Base-by-base conservation (phyloP, 2,113 vertebrate species). In the Pituophis catenifer region DNA sequence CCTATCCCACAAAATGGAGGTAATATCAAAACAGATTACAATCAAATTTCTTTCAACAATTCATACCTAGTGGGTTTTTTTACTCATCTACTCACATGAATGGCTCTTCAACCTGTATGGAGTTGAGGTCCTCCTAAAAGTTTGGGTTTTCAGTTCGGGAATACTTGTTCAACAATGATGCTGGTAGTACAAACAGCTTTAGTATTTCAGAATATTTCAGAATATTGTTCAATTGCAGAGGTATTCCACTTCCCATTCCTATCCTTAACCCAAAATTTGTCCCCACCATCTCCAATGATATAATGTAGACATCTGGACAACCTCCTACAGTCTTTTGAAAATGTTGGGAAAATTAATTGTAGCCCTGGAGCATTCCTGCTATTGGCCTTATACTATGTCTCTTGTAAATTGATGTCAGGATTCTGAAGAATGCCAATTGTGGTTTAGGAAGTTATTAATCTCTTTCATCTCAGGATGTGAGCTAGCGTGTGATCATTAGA, bases 401-500 rank as follows among this genome's bases (percentile, higher is more conserved):
- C 81, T 21, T 26, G 15, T 57, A 54, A 75, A 38, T 81, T 21
- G 3, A 7, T 29, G 17, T 65, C 59, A 33, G 48, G 86, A 88
- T 26, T 44, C 7, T 65, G 62, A 65, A 65, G 26, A 65, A 12
- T 65, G 26, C 53, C 86, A 75, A n/a, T 33, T 91, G 54, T 85
- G 62, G 54, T 91, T 93, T 91, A 12, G 19, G n/a, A 62, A 58
- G 33, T 38, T 8, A 55, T 33, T 59, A 54, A 86, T 54, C 17
- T 86, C 54, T 65, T 92, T 29, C 24, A 57, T 94, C 19, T 54
- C 50, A 57, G 88, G 91, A 94, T 85, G 10, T 89, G 54, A 70
- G 55, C 23, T 81, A 57, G 7, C 21, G 54, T 87, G 33, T 91
- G n/a, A 62, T 91, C 93, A 90, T 55, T 65, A 62, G 75, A 17